Evolutionary conservation across 2,888 invertebrate genomes (phyloP).

Genomic region (Theodoxus fluviatilis): DNA sequence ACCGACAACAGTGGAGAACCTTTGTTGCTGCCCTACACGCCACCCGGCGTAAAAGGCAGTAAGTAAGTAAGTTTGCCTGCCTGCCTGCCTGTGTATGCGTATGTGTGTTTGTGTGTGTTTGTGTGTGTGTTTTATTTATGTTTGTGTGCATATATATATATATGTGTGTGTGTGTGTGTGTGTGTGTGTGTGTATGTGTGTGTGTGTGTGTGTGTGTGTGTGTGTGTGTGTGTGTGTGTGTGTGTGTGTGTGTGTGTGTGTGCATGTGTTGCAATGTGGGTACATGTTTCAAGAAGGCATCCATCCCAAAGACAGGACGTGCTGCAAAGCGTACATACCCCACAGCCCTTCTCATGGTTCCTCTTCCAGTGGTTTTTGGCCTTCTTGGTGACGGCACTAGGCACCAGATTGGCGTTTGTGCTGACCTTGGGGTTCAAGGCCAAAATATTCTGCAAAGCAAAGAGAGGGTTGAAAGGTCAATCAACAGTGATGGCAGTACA

Average conservation of each 20-base stretch:
- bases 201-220: background rate
- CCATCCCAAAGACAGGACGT: too few species aligned
- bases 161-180: slow-evolving; percentile 18
- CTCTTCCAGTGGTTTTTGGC: slow-evolving; percentile 95
- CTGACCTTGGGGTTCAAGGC: slow-evolving; percentile 84
- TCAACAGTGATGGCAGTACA: too few species aligned
- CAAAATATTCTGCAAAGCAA: slow-evolving; percentile 86
- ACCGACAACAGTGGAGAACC: background rate
- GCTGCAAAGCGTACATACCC: too few species aligned
- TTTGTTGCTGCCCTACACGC: background rate
- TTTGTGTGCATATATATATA: slow-evolving; percentile 1
- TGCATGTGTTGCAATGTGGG: too few species aligned
- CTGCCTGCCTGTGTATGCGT: background rate
- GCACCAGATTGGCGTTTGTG: slow-evolving; percentile 79
- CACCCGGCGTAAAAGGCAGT: background rate
- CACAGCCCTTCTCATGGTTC: slow-evolving; percentile 83
- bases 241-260: background rate
- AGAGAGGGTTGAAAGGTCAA: too few species aligned
- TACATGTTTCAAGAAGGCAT: too few species aligned
- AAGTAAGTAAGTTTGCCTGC: background rate
- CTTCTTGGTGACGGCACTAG: slow-evolving; percentile 83
- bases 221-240: slow-evolving; percentile 15
- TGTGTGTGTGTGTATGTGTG: slow-evolving; percentile 13
- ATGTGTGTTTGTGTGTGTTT: slow-evolving; percentile 5
- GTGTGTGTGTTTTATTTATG: background rate